Conservation (phyloP, 1,140 invertebrate species). For the Araneus ventricosus region DNA sequence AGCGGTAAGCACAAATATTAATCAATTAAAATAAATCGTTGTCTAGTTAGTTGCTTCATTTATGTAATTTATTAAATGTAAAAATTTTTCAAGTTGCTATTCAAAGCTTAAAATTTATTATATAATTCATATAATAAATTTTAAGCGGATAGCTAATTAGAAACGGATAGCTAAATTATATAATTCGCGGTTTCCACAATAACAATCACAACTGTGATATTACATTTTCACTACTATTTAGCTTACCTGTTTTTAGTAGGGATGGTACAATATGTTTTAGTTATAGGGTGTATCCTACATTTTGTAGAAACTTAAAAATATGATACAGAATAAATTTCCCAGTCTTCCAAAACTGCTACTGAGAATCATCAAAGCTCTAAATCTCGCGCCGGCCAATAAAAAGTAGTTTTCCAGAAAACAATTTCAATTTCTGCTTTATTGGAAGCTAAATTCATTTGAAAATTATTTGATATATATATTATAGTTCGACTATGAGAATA, state of each 20-base stretch:
- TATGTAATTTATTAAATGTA: not conserved
- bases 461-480: not conserved
- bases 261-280: not conserved
- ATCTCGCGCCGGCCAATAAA: not conserved
- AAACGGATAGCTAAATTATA: too few species aligned
- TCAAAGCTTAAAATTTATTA: not conserved
- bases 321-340: not conserved
- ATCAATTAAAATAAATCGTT: not conserved
- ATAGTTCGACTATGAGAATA: not conserved
- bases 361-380: not conserved
- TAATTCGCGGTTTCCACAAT: not conserved
- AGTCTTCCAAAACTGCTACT: not conserved
- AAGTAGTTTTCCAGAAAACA: not conserved
- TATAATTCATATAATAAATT: too few species aligned
- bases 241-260: not conserved
- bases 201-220: constrained; percentile 29
- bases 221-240: not conserved
- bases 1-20: not conserved
- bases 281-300: not conserved
- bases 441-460: not conserved
- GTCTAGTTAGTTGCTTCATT: not conserved
- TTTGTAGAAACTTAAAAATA: not conserved
- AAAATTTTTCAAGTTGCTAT: not conserved
- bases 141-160: too few species aligned
- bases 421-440: not conserved